Conservation (phyloP, 1,140 invertebrate species). For the Helicorthomorpha holstii region DNA sequence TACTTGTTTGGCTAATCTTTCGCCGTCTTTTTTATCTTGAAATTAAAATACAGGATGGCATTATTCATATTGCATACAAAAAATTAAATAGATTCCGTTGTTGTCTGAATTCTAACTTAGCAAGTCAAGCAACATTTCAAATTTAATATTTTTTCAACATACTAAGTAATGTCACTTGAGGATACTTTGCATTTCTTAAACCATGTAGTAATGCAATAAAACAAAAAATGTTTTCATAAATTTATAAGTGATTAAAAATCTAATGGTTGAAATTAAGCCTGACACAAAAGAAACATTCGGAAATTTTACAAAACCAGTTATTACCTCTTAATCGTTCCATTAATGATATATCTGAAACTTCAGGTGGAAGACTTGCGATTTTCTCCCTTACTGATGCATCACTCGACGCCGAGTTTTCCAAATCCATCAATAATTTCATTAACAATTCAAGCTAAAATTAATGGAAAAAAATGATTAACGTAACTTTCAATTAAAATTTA, state of each 20-base stretch:
- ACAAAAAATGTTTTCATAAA: too few species aligned
- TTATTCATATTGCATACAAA: too few species aligned
- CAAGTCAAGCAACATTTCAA: not conserved
- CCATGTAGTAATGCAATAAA: too few species aligned
- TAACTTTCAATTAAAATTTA: not conserved
- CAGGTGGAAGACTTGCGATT: constrained; percentile 79
- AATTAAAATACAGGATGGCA: too few species aligned
- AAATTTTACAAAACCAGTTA: too few species aligned
- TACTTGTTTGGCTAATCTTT: constrained; percentile 52
- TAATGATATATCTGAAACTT: constrained; percentile 78
- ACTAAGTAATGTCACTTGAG: too few species aligned
- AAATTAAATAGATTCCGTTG: too few species aligned
- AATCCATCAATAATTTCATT: constrained; percentile 43
- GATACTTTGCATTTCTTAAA: too few species aligned
- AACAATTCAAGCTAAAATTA: constrained; percentile 28
- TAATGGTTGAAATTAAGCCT: too few species aligned
- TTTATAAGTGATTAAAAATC: too few species aligned
- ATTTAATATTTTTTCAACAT: not conserved
- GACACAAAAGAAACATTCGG: too few species aligned
- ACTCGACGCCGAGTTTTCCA: constrained; percentile 84
- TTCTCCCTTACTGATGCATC: constrained; percentile 80
- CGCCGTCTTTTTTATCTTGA: constrained; percentile 55
- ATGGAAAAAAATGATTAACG: constrained; percentile 17
- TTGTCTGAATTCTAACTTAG: too few species aligned
- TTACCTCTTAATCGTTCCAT: constrained; percentile 31